Evolutionary conservation across 2,113 vertebrate species (phyloP), one percentile per base, ranked within the genome.

Genomic region (Delphinapterus leucas): DNA sequence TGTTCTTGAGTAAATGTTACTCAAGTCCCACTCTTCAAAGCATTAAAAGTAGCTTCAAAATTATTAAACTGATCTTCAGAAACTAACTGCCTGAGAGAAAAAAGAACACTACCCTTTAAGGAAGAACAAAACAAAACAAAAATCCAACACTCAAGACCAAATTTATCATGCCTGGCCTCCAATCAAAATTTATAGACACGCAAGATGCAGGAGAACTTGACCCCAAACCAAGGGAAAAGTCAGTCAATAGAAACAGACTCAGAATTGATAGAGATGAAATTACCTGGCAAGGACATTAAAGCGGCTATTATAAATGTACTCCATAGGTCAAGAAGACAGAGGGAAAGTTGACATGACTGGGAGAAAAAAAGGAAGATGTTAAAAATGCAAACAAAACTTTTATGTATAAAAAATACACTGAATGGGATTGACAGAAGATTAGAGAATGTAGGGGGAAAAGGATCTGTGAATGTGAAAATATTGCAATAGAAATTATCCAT

Each of bases 231-330:
- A 18, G 7, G 3, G n/a, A 7, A 71, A 70, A 61, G n/a, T 55
- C 58, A 63, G 18, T 81, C 73, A 80, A 70, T 6, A 91, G 90
- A 95, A 88, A 53, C 38, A 82, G 65, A 81, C 26, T 31, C 41
- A 94, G 79, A 93, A 92, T 41, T 76, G 55, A 55, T 20, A 84
- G 47, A 93, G 20, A 88, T n/a, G 13, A 79, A 96, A 73, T 49
- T 86, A 58, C 2, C 17, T 89, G n/a, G 31, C 8, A 93, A 93
- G 49, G 25, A 80, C 28, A 74, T 91, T 93, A 87, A 91, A 65
- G 70, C 41, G 63, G 20, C 28, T 38, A 68, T 73, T 79, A 17
- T 44, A 70, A 70, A 76, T 53, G 70, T 33, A 41, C 4, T 67
- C 17, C 25, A 38, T n/a, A 61, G 55, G 6, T 87, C 68, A 82